A percentile compares a stretch with the other conserved stretches of the same genome.
Evolutionary conservation across 2,113 vertebrate genomes (phyloP).

Genomic region (Protomyctophum bolini): DNA sequence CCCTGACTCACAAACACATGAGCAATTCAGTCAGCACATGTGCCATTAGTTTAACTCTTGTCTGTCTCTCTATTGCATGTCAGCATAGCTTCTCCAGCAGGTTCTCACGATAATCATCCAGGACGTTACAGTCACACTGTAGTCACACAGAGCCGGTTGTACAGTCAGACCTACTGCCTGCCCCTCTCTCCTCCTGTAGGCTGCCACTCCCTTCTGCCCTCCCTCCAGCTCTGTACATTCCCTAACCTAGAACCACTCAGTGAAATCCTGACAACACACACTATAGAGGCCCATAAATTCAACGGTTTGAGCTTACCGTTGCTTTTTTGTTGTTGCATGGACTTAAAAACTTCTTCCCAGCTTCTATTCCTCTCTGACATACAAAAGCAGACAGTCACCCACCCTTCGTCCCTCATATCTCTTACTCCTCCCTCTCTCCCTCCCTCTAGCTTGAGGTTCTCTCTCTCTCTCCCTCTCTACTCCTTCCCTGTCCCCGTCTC

Average conservation of each 20-base stretch:
- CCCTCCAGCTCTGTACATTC: slow-evolving; percentile 10
- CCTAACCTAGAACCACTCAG: slow-evolving; percentile 3
- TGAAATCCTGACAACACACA: not conserved
- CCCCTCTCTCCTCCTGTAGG: slow-evolving; percentile 12
- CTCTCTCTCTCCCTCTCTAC: slow-evolving; percentile 15
- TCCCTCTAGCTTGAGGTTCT: slow-evolving; percentile 7
- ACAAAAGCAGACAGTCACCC: slow-evolving; percentile 37
- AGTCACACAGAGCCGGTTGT: slow-evolving; percentile 20
- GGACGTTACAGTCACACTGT: not conserved
- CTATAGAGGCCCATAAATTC: not conserved
- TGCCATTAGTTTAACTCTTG: slow-evolving; percentile 53
- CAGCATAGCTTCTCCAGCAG: not conserved
- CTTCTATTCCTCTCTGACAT: slow-evolving; percentile 4
- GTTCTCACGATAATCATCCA: not conserved
- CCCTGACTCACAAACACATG: slow-evolving; percentile 73
- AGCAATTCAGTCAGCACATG: slow-evolving; percentile 53
- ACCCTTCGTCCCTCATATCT: slow-evolving; percentile 42
- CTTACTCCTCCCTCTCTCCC: slow-evolving; percentile 57
- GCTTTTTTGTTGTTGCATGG: slow-evolving; percentile 7
- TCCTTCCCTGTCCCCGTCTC: slow-evolving; percentile 14
- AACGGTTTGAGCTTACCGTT: slow-evolving; percentile 52
- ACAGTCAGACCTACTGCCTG: slow-evolving; percentile 5
- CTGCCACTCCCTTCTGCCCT: slow-evolving; percentile 37
- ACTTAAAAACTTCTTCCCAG: slow-evolving; percentile 46
- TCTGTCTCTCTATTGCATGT: slow-evolving; percentile 19